Percentiles rank a stretch among this genome's conserved stretches.
Conservation (phyloP, 2,888 invertebrate species). For the Parnassius smintheus region DNA sequence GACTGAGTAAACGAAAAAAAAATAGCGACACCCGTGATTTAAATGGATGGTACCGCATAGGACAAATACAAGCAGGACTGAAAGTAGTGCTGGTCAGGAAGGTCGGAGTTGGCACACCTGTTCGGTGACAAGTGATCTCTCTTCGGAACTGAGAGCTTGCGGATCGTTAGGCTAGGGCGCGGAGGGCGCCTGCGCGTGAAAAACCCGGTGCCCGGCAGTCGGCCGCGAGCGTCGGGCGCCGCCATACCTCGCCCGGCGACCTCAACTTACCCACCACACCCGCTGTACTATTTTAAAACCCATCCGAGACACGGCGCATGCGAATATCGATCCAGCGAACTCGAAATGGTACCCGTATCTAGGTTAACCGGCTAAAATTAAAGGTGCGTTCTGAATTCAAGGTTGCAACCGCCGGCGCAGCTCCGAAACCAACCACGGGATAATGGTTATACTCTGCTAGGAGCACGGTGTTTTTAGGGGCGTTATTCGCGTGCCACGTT, state of each 20-base stretch:
- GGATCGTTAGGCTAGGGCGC: constrained; percentile 38
- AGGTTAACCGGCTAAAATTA: constrained; percentile 81
- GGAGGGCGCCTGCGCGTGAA: constrained; percentile 40
- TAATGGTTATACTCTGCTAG: constrained; percentile 57
- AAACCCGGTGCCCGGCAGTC: constrained; percentile 49
- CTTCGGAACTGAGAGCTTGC: constrained; percentile 19
- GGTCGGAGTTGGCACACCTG: constrained; percentile 38
- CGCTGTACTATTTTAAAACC: constrained; percentile 57
- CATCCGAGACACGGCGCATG: constrained; percentile 63
- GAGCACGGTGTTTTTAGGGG: constrained; percentile 57
- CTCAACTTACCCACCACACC: constrained; percentile 51
- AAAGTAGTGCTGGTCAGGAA: constrained; percentile 31
- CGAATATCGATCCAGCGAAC: constrained; percentile 69
- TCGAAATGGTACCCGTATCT: constrained; percentile 72
- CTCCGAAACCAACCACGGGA: constrained; percentile 71
- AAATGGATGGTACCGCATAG: background rate
- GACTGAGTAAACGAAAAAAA: no score
- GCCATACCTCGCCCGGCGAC: constrained; percentile 44
- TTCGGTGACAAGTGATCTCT: constrained; percentile 26
- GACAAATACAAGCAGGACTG: background rate
- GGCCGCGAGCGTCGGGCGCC: constrained; percentile 50
- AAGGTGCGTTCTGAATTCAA: constrained; percentile 79
- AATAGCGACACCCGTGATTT: no score
- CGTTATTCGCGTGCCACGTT: constrained; percentile 58
- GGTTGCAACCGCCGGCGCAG: constrained; percentile 77